Evolutionary conservation across 2,797 vertebrate species (phyloP).

Genomic region (Brachyalestes nurse): DNA sequence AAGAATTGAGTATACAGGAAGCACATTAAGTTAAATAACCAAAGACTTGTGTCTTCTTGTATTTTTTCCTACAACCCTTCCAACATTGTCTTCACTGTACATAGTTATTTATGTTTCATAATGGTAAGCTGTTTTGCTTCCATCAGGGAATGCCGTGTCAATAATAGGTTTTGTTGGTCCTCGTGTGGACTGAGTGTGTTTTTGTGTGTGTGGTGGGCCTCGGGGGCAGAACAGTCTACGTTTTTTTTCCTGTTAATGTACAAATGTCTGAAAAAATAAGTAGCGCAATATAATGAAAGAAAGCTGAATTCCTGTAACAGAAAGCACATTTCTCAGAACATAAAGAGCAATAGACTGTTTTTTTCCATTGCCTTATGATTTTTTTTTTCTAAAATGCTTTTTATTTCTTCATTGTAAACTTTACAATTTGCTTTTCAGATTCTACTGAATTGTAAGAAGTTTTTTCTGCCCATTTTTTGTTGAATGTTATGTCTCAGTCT

Average conservation of each 20-base stretch:
- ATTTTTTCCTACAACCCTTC: background rate
- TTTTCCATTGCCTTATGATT: background rate
- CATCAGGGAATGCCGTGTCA: constrained; percentile 2
- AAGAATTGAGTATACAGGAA: background rate
- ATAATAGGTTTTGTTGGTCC: background rate
- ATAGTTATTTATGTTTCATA: background rate
- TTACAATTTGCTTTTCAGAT: background rate
- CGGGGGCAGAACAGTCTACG: background rate
- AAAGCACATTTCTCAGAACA: background rate
- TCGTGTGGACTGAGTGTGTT: background rate
- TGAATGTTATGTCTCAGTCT: background rate
- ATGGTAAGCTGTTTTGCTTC: background rate
- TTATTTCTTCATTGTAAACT: background rate
- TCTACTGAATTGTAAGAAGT: background rate
- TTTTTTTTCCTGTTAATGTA: background rate
- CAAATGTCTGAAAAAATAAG: background rate
- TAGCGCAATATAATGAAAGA: background rate
- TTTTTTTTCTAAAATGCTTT: background rate
- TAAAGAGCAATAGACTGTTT: constrained; percentile 20
- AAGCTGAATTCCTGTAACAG: background rate
- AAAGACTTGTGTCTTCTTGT: constrained; percentile 24
- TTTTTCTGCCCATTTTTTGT: background rate
- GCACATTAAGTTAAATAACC: constrained; percentile 17
- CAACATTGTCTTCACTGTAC: constrained; percentile 2
- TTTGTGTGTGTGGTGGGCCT: background rate